Evolutionary conservation across 2,888 invertebrate genomes (phyloP), one percentile per base, ranked within the genome.

Genomic region (Dioctria rufipes): DNA sequence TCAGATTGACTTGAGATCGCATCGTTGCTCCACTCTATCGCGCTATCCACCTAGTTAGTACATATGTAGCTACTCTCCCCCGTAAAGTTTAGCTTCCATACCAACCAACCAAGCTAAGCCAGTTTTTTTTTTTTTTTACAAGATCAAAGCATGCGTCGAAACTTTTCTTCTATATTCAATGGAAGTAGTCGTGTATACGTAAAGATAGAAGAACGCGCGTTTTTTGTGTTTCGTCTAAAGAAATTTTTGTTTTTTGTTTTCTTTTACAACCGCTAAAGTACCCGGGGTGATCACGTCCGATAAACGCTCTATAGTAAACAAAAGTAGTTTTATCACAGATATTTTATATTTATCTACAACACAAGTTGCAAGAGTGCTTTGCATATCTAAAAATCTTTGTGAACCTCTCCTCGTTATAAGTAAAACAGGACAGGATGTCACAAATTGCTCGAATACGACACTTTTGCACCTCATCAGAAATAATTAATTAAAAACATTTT

Each of bases 281-380:
- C 11, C 13, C 69, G 9, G 37, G 25, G 73, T 73, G 73, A 73
- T 73, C 73, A 73, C 60, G 58, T 73, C 13, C 54, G 73, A 73
- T 73, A 73, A 73, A 73, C 8, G 73, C 60, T 58, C 60, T 58
- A 58, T 39, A 49, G 60, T 73, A 73, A 73, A 73, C 73, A 73
- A 73, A 42, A 54, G 73, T 73, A 51, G 69, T 46, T 51, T 69
- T 40, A 69, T 60, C 13, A 25, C 25, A 25, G 25, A 25, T 25
- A 25, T 25, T 25, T 25, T 25, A 25, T 25, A 42, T 73, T 73
- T 73, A 42, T 58, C 58, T 8, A 42, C 13, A 25, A 25, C 25
- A 25, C 25, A 25, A 25, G 11, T 73, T 69, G 54, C 54, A 54
- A 54, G 25, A 25, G 54, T 54, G 54, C n/a, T 54, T 54, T 54